Base-by-base conservation (phyloP, 2,797 vertebrate genomes). In the Lithobates pipiens region DNA sequence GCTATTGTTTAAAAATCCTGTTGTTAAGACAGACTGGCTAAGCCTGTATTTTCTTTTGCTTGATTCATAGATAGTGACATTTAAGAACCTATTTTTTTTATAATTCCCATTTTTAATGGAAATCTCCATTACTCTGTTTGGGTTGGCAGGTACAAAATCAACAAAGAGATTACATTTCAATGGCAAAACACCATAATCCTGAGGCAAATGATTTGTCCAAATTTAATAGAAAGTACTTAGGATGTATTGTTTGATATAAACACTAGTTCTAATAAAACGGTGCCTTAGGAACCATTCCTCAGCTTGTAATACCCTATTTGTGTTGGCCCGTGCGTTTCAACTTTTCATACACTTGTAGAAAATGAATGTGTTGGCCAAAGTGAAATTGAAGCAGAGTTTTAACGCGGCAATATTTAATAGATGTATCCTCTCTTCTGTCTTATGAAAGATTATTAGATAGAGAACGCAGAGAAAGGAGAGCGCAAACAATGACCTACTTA, bases 121-220 rank as follows among this genome's bases (percentile, higher is more conserved):
- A 96, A 95, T 95, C 96, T 95, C 97, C 98, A 97, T 96, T 94
- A 95, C 95, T 96, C 93, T 95, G 95, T 97, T 98, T 97, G 93
- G 93, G 94, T 97, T 97, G 96, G 96, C 95, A 95, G 96, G 96
- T 91, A 77, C 79, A 86, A 96, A 98, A 96, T 96, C 96, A 95
- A 96, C 96, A 96, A 95, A 95, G 95, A 95, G 96, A 97, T 98
- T 97, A 95, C 93, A 94, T 98, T 98, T 97, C 96, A 96, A 95
- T 95, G 96, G 96, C 95, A 96, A 95, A 96, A 94, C 96, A 97
- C 95, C 95, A 95, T 96, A 96, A 97, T 98, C 97, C 97, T 95
- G 96, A 96, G 97, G 97, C 97, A 98, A 99, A 99, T 98, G 95
- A 98, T 98, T 98, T 97, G 97, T 98, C 97, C 96, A 97, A 96